Evolutionary conservation across 2,113 vertebrate species (phyloP), one percentile per base, ranked within the genome.

Genomic region (Jacana jacana): DNA sequence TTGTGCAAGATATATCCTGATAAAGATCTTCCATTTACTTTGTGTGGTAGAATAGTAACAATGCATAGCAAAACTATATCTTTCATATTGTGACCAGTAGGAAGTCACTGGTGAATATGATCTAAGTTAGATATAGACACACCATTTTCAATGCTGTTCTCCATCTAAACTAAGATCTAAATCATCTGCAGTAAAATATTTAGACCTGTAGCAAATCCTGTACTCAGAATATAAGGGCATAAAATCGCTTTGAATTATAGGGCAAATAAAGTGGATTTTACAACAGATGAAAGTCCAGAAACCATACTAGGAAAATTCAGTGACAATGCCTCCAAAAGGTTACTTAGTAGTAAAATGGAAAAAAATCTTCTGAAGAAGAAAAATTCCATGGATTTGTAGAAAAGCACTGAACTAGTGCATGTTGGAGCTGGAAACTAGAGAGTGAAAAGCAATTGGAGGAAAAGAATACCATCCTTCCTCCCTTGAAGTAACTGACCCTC

Each of bases 291-390:
- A 76, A 76, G 30, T n/a, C 42, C 46, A 51, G 25, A 91, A 78
- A 77, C 30, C 57, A 22, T 40, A 69, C 7, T n/a, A 60, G 44
- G n/a, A 90, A 83, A 86, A 57, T 77, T n/a, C 60, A 61, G 13
- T 28, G 4, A 15, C 49, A 12, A 16, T 0, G 0, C 17, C 19
- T 86, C 19, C 60, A 71, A 58, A 84, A 61, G 22, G 9, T 80
- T 46, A 14, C 30, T 78, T 35, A 4, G 20, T 18, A 63, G 40
- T 60, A 64, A 92, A 89, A 68, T 13, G 14, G n/a, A 63, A 57
- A 57, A 83, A 72, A 66, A 11, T 19, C 4, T 76, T 70, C 49
- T 52, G 27, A 84, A 60, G n/a, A 81, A 55, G 17, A 70, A 82
- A 55, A 76, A 65, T 20, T 71, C 31, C 17, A 14, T 1, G 0